A percentile compares a stretch with the other conserved stretches of the same genome.
phyloP scores from a whole-genome alignment of 2,797 vertebrate species.

The Sphaeramia orbicularis region DNA sequence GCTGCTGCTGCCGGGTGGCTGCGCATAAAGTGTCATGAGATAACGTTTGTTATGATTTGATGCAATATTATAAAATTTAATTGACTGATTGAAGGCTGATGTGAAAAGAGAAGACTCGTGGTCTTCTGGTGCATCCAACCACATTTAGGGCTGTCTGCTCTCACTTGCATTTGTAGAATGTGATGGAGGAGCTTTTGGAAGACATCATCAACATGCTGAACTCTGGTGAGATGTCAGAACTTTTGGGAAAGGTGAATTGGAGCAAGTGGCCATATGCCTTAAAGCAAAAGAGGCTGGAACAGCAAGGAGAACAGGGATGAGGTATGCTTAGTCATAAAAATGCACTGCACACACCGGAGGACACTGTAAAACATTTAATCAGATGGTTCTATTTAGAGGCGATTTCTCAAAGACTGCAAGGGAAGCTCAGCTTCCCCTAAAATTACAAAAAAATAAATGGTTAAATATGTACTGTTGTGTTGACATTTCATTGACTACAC shows the following conservation, averaged over 20 bases:
- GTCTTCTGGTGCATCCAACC: neutral
- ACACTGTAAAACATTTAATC: neutral
- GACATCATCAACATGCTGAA: conserved; percentile 91
- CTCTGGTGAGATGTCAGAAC: conserved; percentile 89
- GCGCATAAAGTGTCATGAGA: too few relatives aligned
- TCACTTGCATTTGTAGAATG: conserved; percentile 76
- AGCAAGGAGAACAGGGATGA: conserved; percentile 89
- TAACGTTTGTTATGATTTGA: too few relatives aligned
- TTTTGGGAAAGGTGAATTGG: conserved; percentile 90
- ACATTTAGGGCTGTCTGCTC: neutral
- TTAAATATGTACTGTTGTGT: too few relatives aligned
- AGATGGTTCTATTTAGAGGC: too few relatives aligned
- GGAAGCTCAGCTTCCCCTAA: too few relatives aligned
- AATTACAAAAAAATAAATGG: too few relatives aligned
- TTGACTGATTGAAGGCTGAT: neutral
- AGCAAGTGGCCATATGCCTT: conserved; percentile 85
- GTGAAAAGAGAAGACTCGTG: neutral
- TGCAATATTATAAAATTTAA: too few relatives aligned
- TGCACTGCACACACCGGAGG: neutral
- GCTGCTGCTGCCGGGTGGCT: too few relatives aligned
- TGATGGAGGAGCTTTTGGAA: conserved; percentile 89
- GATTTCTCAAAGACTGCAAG: too few relatives aligned
- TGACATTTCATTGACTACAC: too few relatives aligned
- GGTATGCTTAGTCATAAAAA: too few relatives aligned
- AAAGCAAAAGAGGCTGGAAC: conserved; percentile 89